Evolutionary conservation across 2,888 invertebrate species (phyloP).

Genomic region (Dyspetes luteomarginatus): DNA sequence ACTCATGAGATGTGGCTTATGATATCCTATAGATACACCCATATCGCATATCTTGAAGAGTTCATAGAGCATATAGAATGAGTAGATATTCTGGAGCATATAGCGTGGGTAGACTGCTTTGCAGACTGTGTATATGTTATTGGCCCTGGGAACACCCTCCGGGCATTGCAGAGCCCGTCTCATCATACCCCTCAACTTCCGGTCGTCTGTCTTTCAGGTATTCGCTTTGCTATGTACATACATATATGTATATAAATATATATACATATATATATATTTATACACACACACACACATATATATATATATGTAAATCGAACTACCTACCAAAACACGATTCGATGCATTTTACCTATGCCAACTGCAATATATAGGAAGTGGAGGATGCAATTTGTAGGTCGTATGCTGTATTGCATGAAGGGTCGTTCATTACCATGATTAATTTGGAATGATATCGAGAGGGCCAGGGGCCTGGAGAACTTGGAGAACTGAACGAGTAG

Average conservation of each 20-base stretch:
- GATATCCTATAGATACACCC: constrained; percentile 34
- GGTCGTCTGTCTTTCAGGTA: constrained; percentile 49
- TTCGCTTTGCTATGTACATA: constrained; percentile 15
- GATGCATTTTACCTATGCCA: constrained; percentile 60
- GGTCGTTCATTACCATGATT: constrained; percentile 57
- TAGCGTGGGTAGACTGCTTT: constrained; percentile 21
- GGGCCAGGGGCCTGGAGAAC: constrained; percentile 29
- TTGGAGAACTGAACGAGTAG: constrained; percentile 13
- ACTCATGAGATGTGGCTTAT: too few relatives aligned
- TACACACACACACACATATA: constrained; percentile 5
- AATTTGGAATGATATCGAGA: constrained; percentile 56
- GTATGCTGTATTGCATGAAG: constrained; percentile 34
- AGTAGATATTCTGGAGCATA: too few relatives aligned
- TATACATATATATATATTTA: too few relatives aligned
- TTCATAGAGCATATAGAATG: constrained; percentile 24
- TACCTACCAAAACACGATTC: constrained; percentile 47
- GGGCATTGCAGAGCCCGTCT: constrained; percentile 19
- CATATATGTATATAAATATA: not conserved
- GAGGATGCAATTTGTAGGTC: constrained; percentile 15
- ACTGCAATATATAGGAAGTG: constrained; percentile 50
- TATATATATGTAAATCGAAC: constrained; percentile 14
- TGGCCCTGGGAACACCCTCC: constrained; percentile 24
- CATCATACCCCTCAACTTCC: constrained; percentile 50
- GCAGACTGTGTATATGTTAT: constrained; percentile 1
- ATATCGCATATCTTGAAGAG: constrained; percentile 16